Percentiles rank a stretch among this genome's conserved stretches.
These are phyloP conservation scores for Dromococcyx pavoninus DNA, from an alignment of 2,797 vertebrate genomes.

Conservation along the genomic window DNA sequence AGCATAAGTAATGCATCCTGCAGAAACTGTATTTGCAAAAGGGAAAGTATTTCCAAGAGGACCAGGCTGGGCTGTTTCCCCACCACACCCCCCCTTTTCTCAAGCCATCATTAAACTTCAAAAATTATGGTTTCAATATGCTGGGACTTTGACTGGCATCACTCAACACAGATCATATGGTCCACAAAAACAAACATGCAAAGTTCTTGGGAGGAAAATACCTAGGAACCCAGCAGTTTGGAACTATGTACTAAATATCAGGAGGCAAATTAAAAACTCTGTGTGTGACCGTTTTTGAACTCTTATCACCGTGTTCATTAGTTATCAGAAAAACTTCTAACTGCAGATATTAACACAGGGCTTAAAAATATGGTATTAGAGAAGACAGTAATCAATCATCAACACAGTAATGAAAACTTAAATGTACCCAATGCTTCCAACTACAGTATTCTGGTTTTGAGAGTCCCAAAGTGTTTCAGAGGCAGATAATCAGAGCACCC, in stretches of 20 bases:
- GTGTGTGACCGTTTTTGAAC: background rate
- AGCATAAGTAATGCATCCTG: background rate
- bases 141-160: background rate
- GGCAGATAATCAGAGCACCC: background rate
- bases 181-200: fast-evolving
- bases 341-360: fast-evolving
- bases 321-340: background rate
- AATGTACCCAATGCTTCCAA: background rate
- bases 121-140: background rate
- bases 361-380: background rate
- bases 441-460: background rate
- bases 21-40: background rate
- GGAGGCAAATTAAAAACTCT: background rate
- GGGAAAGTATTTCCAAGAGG: background rate
- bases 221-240: background rate
- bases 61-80: background rate
- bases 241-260: background rate
- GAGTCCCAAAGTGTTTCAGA: background rate
- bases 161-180: background rate
- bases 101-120: background rate
- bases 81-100: fast-evolving
- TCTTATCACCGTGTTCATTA: background rate
- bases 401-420: background rate
- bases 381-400: background rate
- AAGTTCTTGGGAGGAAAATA: background rate